Evolutionary conservation across 1,140 invertebrate genomes (phyloP), one percentile per base, ranked within the genome.

Genomic region (Sinonovacula constricta): DNA sequence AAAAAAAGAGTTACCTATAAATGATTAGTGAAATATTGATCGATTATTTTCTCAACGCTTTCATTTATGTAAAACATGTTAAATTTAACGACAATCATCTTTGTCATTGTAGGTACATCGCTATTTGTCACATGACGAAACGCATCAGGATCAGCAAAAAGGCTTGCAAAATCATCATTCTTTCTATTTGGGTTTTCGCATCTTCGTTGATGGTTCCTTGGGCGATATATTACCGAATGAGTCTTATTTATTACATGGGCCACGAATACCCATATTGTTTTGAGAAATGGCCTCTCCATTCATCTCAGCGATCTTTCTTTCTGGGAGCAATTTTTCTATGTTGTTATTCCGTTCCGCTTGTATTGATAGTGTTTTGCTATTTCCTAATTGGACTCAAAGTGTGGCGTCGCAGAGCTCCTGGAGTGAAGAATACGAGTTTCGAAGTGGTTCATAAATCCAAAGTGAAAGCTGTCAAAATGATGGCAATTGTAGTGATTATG

Each of bases 81-180:
- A n/a, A n/a, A n/a, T n/a, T n/a, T n/a, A n/a, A n/a, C n/a, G n/a
- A 36, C 5, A 7, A 31, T 14, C 26, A 57, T 56, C 12, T 30
- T 24, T 77, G 3, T 75, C 36, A 39, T 87, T 86, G 31, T 94
- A 98, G 97, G 92, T 98, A 97, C 88, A 92, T 98, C 79, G 97
- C 97, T 24, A 98, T 98, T 80, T 98, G 97, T 95, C 97, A 96
- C 94, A n/a, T n/a, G n/a, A 96, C 97, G 0, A 91, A 98, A 80
- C 96, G 96, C 88, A 95, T 95, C 82, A 96, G 97, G 90, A 97
- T 98, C 89, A 97, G 96, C 28, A 96, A 95, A 80, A 93, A 94
- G 53, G 93, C 95, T 14, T 96, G 96, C 0, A 93, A 96, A 18
- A 91, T 96, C 86, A 96, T 97, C 92, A 97, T 98, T 82, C 91